phyloP scores from a whole-genome alignment of 2,113 vertebrate genomes.

The Sciurus niger region DNA sequence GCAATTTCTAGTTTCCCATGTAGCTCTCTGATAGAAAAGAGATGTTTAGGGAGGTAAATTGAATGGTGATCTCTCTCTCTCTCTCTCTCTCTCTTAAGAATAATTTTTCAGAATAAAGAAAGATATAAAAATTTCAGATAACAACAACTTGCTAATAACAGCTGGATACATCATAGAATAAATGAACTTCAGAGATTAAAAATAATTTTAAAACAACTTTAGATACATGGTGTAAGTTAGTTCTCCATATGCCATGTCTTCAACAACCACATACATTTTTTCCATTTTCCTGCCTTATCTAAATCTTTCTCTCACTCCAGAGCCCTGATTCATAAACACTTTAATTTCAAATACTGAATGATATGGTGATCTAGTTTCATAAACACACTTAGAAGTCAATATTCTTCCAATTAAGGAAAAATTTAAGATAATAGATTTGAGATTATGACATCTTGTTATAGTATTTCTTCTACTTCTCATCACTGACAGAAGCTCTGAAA shows the following conservation, averaged over 20 bases:
- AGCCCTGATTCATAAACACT: neutral
- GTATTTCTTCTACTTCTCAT: neutral
- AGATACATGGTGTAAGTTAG: neutral
- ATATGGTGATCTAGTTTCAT: neutral
- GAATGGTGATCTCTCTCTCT: neutral
- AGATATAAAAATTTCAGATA: neutral
- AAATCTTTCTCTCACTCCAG: neutral
- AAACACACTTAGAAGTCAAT: conserved; percentile 18
- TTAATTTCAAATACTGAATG: neutral
- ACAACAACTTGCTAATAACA: neutral
- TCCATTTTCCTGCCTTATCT: neutral
- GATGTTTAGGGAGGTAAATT: neutral
- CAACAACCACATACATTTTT: neutral
- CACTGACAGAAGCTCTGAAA: neutral
- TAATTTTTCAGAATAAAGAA: conserved; percentile 10
- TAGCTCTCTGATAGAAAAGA: neutral
- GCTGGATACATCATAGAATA: neutral
- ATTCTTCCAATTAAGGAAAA: neutral
- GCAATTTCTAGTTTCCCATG: neutral
- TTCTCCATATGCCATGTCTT: neutral
- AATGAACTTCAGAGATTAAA: conserved; percentile 11
- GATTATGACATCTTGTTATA: conserved; percentile 7
- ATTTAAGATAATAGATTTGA: neutral
- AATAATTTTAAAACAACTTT: conserved; percentile 1
- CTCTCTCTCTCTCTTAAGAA: neutral